These are phyloP conservation scores for Amaurobius ferox DNA, from an alignment of 2,888 invertebrate genomes.

Conservation along the genomic window DNA sequence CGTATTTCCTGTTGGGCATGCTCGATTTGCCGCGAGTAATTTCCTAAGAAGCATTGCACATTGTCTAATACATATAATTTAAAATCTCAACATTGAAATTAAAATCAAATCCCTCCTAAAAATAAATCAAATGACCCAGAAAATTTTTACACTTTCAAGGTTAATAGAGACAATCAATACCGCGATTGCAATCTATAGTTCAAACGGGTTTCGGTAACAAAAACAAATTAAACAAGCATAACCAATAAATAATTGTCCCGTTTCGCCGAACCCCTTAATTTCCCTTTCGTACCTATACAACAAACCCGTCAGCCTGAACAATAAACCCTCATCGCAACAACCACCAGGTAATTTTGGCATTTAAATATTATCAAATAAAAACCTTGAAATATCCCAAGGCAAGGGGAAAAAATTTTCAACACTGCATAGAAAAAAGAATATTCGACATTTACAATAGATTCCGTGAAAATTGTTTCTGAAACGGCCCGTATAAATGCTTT, in stretches of 20 bases:
- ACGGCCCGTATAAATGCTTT: background rate
- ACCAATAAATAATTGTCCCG: background rate
- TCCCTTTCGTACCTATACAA: background rate
- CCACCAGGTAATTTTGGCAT: background rate
- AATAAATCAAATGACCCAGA: too few relatives aligned
- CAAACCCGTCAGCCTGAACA: background rate
- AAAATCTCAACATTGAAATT: too few relatives aligned
- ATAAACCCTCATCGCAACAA: background rate
- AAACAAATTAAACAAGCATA: background rate
- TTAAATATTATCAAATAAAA: background rate
- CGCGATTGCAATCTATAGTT: background rate
- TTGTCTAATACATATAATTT: too few relatives aligned
- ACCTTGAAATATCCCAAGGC: slow-evolving; percentile 27
- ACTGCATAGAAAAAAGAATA: background rate
- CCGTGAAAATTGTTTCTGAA: background rate
- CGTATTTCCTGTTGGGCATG: too few relatives aligned
- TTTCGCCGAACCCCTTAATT: slow-evolving; percentile 3
- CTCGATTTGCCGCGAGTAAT: too few relatives aligned
- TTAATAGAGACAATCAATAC: slow-evolving; percentile 11
- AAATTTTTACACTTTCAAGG: background rate
- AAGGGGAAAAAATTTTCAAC: background rate
- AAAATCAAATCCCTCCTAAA: too few relatives aligned
- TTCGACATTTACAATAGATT: slow-evolving; percentile 7
- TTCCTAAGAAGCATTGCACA: too few relatives aligned
- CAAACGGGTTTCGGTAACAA: background rate